Evolutionary conservation across 2,888 invertebrate genomes (phyloP).

Genomic region (Patella depressa): DNA sequence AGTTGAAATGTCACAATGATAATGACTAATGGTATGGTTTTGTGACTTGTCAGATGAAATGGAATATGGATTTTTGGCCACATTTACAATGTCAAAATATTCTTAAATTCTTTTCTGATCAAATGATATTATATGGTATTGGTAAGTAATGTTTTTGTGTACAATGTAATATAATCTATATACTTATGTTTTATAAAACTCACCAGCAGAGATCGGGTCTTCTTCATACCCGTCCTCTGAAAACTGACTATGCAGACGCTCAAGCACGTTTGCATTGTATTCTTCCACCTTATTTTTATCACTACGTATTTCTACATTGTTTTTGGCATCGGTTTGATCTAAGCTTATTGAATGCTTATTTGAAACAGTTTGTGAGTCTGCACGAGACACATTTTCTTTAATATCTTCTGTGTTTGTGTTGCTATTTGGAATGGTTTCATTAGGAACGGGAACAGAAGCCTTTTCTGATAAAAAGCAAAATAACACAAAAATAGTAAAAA

Average conservation of each 20-base stretch:
- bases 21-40: too few relatives aligned
- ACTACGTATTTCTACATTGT: neutral
- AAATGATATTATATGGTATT: too few relatives aligned
- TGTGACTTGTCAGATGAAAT: too few relatives aligned
- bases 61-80: too few relatives aligned
- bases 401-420: conserved; percentile 1
- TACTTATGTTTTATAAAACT: conserved; percentile 8
- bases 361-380: too few relatives aligned
- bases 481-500: neutral
- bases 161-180: too few relatives aligned
- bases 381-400: neutral
- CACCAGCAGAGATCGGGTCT: conserved; percentile 22
- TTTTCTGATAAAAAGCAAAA: conserved; percentile 1
- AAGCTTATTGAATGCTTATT: too few relatives aligned
- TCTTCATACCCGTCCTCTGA: conserved; percentile 25
- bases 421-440: neutral
- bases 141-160: too few relatives aligned
- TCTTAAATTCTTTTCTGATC: too few relatives aligned
- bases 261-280: neutral
- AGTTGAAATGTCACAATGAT: too few relatives aligned
- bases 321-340: too few relatives aligned
- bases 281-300: neutral
- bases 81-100: too few relatives aligned
- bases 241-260: neutral
- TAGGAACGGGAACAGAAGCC: conserved; percentile 1